A percentile compares a stretch with the other conserved stretches of the same genome.
Conservation (phyloP, 2,797 vertebrate species). For the Argentina silus region DNA sequence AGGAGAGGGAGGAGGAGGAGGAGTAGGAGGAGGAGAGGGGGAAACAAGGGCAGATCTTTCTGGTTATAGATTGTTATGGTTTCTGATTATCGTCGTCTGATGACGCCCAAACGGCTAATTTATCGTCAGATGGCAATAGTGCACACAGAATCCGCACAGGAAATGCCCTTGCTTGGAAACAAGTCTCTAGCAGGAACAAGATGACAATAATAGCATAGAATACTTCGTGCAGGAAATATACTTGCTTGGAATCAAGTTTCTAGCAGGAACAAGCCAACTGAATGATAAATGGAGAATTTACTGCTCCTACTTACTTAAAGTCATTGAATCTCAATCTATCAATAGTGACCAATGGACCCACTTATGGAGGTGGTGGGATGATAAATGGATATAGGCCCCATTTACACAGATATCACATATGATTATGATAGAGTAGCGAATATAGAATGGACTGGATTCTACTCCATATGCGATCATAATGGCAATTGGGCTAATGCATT, state of each 20-base stretch:
- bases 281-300: neutral
- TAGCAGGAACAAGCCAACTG: neutral
- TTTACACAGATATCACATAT: too few relatives aligned
- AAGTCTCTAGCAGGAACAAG: too few relatives aligned
- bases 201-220: neutral
- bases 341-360: neutral
- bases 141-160: neutral
- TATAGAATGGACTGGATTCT: too few relatives aligned
- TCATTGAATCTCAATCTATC: neutral
- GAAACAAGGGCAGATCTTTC: slow-evolving; percentile 4
- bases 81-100: slow-evolving; percentile 22
- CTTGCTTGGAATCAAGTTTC: slow-evolving; percentile 4
- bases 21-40: slow-evolving; percentile 8
- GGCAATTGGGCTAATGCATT: too few relatives aligned
- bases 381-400: too few relatives aligned
- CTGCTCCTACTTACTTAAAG: too few relatives aligned
- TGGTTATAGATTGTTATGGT: slow-evolving; percentile 34
- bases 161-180: too few relatives aligned
- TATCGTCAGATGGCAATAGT: neutral
- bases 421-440: too few relatives aligned
- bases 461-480: too few relatives aligned
- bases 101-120: slow-evolving; percentile 1
- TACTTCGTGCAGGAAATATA: neutral
- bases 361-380: neutral
- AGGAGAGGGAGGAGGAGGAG: slow-evolving; percentile 1